Conservation (phyloP, 2,113 vertebrate genomes). For the Caranx melampygus region DNA sequence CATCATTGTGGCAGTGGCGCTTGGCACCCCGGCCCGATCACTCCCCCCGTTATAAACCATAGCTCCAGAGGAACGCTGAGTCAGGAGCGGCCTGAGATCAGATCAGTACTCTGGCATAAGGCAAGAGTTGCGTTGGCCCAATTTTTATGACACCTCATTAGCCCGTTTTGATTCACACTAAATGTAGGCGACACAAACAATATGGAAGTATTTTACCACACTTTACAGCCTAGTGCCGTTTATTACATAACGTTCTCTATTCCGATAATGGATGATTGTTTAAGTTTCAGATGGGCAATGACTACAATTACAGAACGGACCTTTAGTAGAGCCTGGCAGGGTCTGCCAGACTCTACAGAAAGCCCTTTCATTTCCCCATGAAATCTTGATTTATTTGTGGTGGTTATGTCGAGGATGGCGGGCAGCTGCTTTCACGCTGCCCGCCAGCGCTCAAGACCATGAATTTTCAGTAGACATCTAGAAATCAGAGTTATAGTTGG, state of each 20-base stretch:
- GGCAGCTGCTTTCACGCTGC: constrained; percentile 17
- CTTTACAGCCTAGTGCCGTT: constrained; percentile 6
- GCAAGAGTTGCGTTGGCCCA: constrained; percentile 3
- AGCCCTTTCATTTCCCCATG: constrained; percentile 55
- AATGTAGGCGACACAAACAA: constrained; percentile 17
- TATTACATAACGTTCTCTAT: constrained; percentile 19
- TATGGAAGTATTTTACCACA: constrained; percentile 13
- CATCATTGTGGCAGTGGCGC: constrained; percentile 63
- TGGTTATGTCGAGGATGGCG: constrained; percentile 31
- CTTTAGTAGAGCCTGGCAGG: constrained; percentile 35
- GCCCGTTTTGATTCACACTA: constrained; percentile 23
- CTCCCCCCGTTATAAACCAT: constrained; percentile 49
- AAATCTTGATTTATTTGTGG: constrained; percentile 71
- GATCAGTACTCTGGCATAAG: constrained; percentile 53
- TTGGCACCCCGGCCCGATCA: constrained; percentile 45
- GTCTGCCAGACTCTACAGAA: constrained; percentile 36
- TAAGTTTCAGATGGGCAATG: constrained; percentile 24
- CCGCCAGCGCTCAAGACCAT: constrained; percentile 46
- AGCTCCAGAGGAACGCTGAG: constrained; percentile 51
- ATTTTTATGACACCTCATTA: constrained; percentile 42
- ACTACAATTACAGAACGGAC: constrained; percentile 36
- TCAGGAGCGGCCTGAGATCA: constrained; percentile 55
- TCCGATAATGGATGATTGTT: constrained; percentile 25
- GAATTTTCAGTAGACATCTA: constrained; percentile 62
- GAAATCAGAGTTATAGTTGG: constrained; percentile 78